Evolutionary conservation across 2,888 invertebrate genomes (phyloP).

Genomic region (Lasioglossum oenotherae): DNA sequence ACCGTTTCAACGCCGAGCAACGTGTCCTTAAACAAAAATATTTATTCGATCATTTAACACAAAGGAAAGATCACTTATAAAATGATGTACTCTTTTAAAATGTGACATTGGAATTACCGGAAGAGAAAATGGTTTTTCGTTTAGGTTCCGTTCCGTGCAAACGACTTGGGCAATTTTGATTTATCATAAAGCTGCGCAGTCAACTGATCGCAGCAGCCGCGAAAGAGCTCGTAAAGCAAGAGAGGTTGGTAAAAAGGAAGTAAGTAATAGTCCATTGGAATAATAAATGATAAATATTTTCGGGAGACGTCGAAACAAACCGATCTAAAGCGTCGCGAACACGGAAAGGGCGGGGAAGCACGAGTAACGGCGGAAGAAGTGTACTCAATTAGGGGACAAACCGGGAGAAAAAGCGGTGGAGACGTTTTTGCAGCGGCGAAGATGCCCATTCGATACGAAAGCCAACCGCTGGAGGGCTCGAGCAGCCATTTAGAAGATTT

Average conservation of each 20-base stretch:
- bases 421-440: conserved; percentile 1
- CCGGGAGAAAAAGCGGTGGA: neutral
- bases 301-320: neutral
- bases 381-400: conserved; percentile 29
- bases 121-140: neutral
- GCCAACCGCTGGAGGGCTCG: neutral
- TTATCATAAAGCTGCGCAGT: neutral
- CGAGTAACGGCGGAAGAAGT: conserved; percentile 9
- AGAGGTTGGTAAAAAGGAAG: neutral
- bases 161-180: neutral
- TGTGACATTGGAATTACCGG: neutral
- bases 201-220: neutral
- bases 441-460: conserved; percentile 21
- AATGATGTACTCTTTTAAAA: too few species aligned
- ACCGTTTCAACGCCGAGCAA: neutral
- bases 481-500: conserved; percentile 40
- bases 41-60: neutral
- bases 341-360: neutral
- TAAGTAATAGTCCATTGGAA: neutral
- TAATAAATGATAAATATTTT: conserved; percentile 4
- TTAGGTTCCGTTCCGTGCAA: neutral
- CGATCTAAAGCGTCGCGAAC: neutral
- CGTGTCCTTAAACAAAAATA: neutral
- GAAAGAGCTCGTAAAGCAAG: neutral
- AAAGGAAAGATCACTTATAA: too few species aligned